Evolutionary conservation across 2,797 vertebrate species (phyloP), one percentile per base, ranked within the genome.

Genomic region (Coregonus suidteri): DNA sequence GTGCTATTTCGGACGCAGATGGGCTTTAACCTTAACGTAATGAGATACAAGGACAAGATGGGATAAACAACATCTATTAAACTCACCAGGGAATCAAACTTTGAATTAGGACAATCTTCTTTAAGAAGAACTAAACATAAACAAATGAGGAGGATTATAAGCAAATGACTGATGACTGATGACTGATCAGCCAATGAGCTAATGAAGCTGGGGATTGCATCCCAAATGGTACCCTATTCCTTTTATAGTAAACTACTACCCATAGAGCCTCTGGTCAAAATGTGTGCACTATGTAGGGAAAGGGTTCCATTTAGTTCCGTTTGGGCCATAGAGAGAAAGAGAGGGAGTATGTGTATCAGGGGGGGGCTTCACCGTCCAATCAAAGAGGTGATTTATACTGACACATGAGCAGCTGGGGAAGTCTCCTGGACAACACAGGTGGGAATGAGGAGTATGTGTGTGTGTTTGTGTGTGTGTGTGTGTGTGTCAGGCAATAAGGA

Each of bases 91-190:
- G 15, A 67, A 52, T 79, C 35, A 66, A 68, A 69, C 73, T 88
- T 69, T 79, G 91, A 93, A 91, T 88, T 90, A 87, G 66, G 73
- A 80, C 37, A 71, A 88, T 59, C 82, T 91, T 90, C 83, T 83
- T 91, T 41, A 71, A 82, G 81, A 35, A 82, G 71, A 78, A 54
- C 81, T 81, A 54, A 83, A 80, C 74, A 81, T 74, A 88, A 91
- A 80, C 74, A 88, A 92, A 86, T 84, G 91, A 54, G 79, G 47
- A 81, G 59, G 67, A 59, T 89, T 77, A 88, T 91, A 91, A 86
- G 78, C 75, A 65, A 92, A 86, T 80, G 65, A 83, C 81, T 37
- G 34, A 78, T 89, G 25, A 25, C 25, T 25, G 25, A 86, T 80
- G 65, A 83, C 81, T 37, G 34, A 78, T 89, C 15, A 77, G 69